These are phyloP conservation scores for Austrolebias charrua DNA, from an alignment of 2,797 vertebrate genomes.

Conservation along the genomic window DNA sequence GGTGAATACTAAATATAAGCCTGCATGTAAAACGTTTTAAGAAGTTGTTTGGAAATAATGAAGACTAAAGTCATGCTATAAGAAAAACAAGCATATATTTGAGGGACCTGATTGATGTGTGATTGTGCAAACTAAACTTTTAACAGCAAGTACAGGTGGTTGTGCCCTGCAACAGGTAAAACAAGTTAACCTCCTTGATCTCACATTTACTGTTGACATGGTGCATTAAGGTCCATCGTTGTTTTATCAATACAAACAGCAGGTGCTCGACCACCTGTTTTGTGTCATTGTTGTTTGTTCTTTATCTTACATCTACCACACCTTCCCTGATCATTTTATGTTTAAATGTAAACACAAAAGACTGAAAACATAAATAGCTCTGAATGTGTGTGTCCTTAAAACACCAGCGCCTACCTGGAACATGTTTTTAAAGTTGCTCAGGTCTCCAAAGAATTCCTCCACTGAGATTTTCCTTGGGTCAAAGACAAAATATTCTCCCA, in stretches of 20 bases:
- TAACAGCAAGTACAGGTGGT: conserved; percentile 17
- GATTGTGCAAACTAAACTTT: conserved; percentile 30
- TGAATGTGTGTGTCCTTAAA: conserved; percentile 3
- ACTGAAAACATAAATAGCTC: conserved; percentile 9
- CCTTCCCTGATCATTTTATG: neutral
- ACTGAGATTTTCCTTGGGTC: conserved; percentile 81
- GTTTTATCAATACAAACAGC: conserved; percentile 48
- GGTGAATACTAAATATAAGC: neutral
- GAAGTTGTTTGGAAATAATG: neutral
- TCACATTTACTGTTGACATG: conserved; percentile 28
- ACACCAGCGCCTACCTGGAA: conserved; percentile 80
- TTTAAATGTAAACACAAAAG: neutral
- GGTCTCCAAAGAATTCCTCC: conserved; percentile 86
- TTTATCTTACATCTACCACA: conserved; percentile 16
- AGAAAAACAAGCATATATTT: neutral
- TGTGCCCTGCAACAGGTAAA: conserved; percentile 37
- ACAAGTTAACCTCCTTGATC: conserved; percentile 31
- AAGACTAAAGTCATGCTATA: neutral
- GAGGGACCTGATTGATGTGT: conserved; percentile 5
- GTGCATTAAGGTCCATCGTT: conserved; percentile 28
- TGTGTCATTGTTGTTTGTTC: neutral
- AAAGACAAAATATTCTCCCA: conserved; percentile 84
- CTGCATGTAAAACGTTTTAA: neutral
- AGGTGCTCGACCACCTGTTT: conserved; percentile 14
- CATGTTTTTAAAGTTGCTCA: conserved; percentile 88